Conservation (phyloP, 2,888 invertebrate genomes). For the Anoplius nigerrimus region DNA sequence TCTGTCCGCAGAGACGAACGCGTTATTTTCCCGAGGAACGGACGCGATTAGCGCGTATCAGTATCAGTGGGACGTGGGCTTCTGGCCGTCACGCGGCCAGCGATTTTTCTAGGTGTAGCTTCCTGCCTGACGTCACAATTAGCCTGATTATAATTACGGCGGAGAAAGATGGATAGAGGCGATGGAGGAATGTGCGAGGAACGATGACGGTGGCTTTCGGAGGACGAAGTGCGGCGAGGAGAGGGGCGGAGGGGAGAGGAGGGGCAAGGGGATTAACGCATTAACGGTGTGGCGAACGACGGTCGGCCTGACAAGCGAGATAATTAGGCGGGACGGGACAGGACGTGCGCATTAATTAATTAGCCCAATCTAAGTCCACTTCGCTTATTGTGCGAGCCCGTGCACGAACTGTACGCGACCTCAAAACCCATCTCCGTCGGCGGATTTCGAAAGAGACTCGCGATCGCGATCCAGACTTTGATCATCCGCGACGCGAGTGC, state of each 20-base stretch:
- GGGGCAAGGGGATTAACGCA: conserved; percentile 47
- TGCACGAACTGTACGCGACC: conserved; percentile 60
- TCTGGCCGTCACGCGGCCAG: conserved; percentile 22
- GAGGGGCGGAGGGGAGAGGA: conserved; percentile 11
- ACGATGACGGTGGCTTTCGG: conserved; percentile 13
- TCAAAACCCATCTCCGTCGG: conserved; percentile 56
- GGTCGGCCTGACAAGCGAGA: conserved; percentile 71
- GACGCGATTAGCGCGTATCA: conserved; percentile 21
- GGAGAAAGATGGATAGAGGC: conserved; percentile 48
- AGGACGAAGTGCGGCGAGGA: not conserved
- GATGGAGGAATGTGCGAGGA: conserved; percentile 37
- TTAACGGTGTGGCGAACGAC: conserved; percentile 64
- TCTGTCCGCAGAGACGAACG: no score
- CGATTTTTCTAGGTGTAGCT: conserved; percentile 72
- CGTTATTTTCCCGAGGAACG: not conserved
- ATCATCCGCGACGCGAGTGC: no score
- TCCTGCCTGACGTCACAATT: conserved; percentile 74
- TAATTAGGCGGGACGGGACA: conserved; percentile 73
- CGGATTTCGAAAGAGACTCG: conserved; percentile 42
- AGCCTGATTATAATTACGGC: conserved; percentile 72
- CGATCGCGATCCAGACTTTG: not conserved
- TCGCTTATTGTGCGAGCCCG: conserved; percentile 65
- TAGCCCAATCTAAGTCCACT: conserved; percentile 74
- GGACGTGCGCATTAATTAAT: conserved; percentile 75
- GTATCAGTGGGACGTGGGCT: conserved; percentile 47